phyloP scores from a whole-genome alignment of 2,797 vertebrate species.

The Danio albolineatus region DNA sequence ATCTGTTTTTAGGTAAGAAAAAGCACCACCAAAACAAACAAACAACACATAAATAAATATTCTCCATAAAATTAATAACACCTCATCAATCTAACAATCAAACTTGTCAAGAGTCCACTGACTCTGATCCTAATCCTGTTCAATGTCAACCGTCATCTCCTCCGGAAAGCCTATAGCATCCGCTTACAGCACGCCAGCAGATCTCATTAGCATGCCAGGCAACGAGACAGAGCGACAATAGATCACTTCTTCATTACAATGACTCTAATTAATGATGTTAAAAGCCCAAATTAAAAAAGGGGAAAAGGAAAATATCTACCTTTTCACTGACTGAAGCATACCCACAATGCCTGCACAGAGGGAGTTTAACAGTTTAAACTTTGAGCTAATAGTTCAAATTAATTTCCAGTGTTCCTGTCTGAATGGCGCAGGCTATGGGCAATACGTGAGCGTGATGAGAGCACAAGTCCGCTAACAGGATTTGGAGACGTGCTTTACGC shows the following conservation, averaged over 20 bases:
- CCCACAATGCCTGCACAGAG: conserved; percentile 56
- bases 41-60: not conserved
- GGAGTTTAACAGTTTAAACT: conserved; percentile 72
- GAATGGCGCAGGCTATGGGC: conserved; percentile 70
- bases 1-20: too few relatives aligned
- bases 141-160: conserved; percentile 82
- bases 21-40: not conserved
- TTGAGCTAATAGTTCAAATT: conserved; percentile 82
- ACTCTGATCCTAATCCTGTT: conserved; percentile 69
- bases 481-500: conserved; percentile 69
- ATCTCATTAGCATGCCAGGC: conserved; percentile 63
- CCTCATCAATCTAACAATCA: conserved; percentile 21
- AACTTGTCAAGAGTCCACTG: conserved; percentile 27
- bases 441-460: conserved; percentile 69
- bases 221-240: conserved; percentile 56
- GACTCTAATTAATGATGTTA: conserved; percentile 68
- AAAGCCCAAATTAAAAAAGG: conserved; percentile 55
- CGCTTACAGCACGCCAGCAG: conserved; percentile 62
- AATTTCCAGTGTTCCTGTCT: conserved; percentile 78
- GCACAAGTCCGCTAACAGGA: conserved; percentile 79
- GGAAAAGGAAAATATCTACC: conserved; percentile 56
- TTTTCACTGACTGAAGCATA: conserved; percentile 56
- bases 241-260: conserved; percentile 63
- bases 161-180: conserved; percentile 51
- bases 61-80: conserved; percentile 37